Conservation (phyloP, 2,888 invertebrate genomes). For the Gonocerus acuteangulatus region DNA sequence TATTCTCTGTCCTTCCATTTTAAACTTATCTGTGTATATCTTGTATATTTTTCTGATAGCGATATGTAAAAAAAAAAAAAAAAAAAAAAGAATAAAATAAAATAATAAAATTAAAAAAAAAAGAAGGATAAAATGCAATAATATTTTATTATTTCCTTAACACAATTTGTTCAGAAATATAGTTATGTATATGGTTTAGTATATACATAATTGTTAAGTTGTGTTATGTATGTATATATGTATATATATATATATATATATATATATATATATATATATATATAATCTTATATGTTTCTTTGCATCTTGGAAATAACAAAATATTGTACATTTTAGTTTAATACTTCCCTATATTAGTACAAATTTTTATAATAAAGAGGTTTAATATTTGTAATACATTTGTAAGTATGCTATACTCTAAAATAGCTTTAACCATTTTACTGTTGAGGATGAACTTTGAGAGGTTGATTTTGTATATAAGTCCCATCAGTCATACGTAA, state of each 20-base stretch:
- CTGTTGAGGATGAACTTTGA: conserved; percentile 2
- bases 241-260: conserved; percentile 15
- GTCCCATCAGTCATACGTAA: neutral
- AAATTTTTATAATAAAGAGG: conserved; percentile 15
- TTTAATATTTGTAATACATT: conserved; percentile 13
- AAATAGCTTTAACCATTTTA: conserved; percentile 5
- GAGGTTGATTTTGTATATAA: neutral
- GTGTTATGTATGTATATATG: too few species aligned
- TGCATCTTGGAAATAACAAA: conserved; percentile 12
- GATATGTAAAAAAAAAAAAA: neutral
- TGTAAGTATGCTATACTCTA: conserved; percentile 14
- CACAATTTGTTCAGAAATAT: conserved; percentile 5
- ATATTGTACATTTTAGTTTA: conserved; percentile 18
- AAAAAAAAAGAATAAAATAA: neutral
- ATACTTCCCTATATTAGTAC: conserved; percentile 16
- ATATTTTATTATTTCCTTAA: conserved; percentile 10
- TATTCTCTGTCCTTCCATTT: conserved; percentile 3
- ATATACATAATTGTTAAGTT: conserved; percentile 2
- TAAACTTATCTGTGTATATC: conserved; percentile 2
- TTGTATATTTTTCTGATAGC: neutral
- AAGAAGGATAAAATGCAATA: conserved; percentile 12
- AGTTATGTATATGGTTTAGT: conserved; percentile 8
- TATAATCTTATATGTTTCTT: conserved; percentile 12
- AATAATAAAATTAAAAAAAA: too few species aligned
- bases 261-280: conserved; percentile 13